phyloP scores from a whole-genome alignment of 2,113 vertebrate genomes.

The Rhizomys pruinosus region DNA sequence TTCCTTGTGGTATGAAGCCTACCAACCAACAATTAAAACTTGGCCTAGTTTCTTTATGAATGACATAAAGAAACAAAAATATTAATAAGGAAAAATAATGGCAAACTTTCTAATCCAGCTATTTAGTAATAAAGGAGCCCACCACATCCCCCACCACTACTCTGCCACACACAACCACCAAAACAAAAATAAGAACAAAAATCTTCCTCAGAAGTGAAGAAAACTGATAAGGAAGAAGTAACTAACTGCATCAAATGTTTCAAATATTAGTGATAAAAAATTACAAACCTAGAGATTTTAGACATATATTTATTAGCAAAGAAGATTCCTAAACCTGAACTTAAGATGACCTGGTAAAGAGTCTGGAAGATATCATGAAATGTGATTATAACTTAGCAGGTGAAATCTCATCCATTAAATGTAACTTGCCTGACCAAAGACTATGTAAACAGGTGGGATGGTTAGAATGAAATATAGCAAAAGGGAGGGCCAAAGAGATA shows the following conservation, averaged over 20 bases:
- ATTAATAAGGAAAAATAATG: too few species aligned
- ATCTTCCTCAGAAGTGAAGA: conserved; percentile 1
- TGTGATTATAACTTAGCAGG: conserved; percentile 14
- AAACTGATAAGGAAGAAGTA: neutral
- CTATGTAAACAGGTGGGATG: conserved; percentile 1
- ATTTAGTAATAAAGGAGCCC: neutral
- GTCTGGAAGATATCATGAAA: neutral
- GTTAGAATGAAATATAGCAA: conserved; percentile 23
- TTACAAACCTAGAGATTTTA: conserved; percentile 22
- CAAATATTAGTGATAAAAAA: neutral
- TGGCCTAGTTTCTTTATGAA: neutral
- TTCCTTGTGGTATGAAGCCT: neutral
- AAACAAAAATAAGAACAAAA: neutral
- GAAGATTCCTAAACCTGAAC: neutral
- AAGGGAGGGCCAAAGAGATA: neutral
- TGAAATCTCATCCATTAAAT: conserved; percentile 34
- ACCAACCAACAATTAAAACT: neutral
- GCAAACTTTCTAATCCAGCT: neutral
- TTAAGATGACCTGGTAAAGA: neutral
- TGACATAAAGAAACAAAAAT: too few species aligned
- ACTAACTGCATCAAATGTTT: conserved; percentile 17
- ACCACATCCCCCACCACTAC: neutral
- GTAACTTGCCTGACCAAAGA: conserved; percentile 12
- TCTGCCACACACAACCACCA: neutral
- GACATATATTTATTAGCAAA: neutral